Percentiles rank a stretch among this genome's conserved stretches.
phyloP scores from a whole-genome alignment of 2,797 vertebrate species.

The Aulostomus chinensis region DNA sequence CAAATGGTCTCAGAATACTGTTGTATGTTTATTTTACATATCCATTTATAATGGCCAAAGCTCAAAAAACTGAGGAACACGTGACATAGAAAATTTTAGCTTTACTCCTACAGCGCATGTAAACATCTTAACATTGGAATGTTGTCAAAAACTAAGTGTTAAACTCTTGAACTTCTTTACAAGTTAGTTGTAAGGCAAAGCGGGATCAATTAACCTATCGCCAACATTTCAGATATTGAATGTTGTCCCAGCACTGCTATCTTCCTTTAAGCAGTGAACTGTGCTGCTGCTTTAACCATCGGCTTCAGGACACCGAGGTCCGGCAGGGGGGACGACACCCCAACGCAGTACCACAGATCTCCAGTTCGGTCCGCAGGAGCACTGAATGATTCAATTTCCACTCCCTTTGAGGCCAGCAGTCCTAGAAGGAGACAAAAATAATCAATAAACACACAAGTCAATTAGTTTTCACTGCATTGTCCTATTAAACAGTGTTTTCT shows the following conservation, averaged over 20 bases:
- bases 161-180: constrained; percentile 36
- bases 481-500: no score
- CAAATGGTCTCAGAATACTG: neutral
- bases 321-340: constrained; percentile 78
- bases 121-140: constrained; percentile 48
- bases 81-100: constrained; percentile 6
- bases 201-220: constrained; percentile 7
- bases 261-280: constrained; percentile 78
- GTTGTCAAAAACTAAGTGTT: constrained; percentile 48
- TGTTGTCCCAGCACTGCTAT: neutral
- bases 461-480: no score
- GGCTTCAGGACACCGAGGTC: constrained; percentile 80
- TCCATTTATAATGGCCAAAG: constrained; percentile 10
- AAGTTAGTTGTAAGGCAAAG: constrained; percentile 46
- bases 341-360: constrained; percentile 85
- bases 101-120: constrained; percentile 33
- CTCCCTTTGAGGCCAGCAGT: constrained; percentile 76
- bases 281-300: constrained; percentile 78
- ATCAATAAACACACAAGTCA: constrained; percentile 1
- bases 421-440: constrained; percentile 73
- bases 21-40: constrained; percentile 11
- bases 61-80: constrained; percentile 13
- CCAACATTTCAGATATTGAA: constrained; percentile 12
- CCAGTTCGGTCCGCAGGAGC: constrained; percentile 71
- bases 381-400: constrained; percentile 87